Evolutionary conservation across 2,888 invertebrate genomes (phyloP), one percentile per base, ranked within the genome.

Genomic region (Stegophylla sp.): DNA sequence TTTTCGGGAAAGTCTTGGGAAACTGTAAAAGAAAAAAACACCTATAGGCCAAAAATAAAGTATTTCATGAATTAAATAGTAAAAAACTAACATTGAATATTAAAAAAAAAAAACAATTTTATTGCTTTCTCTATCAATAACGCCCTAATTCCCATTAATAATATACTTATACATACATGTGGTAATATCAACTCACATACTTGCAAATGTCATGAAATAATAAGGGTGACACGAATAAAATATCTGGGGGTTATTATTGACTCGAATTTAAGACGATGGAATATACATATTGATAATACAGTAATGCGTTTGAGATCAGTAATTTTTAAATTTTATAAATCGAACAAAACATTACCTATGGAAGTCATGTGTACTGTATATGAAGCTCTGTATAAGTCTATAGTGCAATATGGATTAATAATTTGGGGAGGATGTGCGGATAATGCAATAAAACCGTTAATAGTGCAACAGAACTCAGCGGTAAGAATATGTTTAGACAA

Each of bases 401-500:
- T n/a, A n/a, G n/a, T n/a, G n/a, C n/a, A n/a, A n/a, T n/a, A n/a
- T n/a, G n/a, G n/a, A n/a, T n/a, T n/a, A n/a, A n/a, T n/a, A n/a
- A n/a, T n/a, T n/a, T n/a, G n/a, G n/a, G n/a, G n/a, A n/a, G n/a
- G n/a, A n/a, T n/a, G n/a, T n/a, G n/a, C n/a, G n/a, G n/a, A n/a
- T n/a, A n/a, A n/a, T n/a, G n/a, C n/a, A n/a, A n/a, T n/a, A n/a
- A n/a, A n/a, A n/a, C n/a, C n/a, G n/a, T n/a, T n/a, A 67, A 45
- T 15, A 67, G 45, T 67, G 1, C 28, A 53, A 53, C 9, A 71
- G 12, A 71, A 71, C 17, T 28, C 3, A 48, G 67, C n/a, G 15
- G 17, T 48, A 1, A 69, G 69, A 48, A 69, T 69, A 48, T 69
- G 48, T 51, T 48, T 69, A 69, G 48, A 69, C 12, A 48, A 69